A percentile compares a stretch with the other conserved stretches of the same genome.
Evolutionary conservation across 1,140 invertebrate genomes (phyloP).

Genomic region (Hetaerina americana): DNA sequence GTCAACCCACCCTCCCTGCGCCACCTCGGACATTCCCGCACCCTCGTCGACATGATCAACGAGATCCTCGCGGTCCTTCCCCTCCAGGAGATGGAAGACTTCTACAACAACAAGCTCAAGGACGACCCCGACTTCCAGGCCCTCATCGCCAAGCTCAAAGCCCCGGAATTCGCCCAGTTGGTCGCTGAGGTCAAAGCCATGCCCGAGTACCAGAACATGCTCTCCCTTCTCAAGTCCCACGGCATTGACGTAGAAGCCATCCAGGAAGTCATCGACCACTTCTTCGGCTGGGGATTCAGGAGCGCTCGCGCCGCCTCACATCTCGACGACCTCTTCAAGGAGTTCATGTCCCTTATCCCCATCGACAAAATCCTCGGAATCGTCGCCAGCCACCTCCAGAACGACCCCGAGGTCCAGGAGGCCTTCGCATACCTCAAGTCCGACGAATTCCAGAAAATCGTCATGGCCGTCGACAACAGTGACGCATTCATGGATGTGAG

Average conservation of each 20-base stretch:
- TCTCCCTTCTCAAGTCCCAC: conserved; percentile 15
- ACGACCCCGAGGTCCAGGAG: conserved; percentile 19
- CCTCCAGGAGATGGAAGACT: conserved; percentile 16
- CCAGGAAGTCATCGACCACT: conserved; percentile 10
- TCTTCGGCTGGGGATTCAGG: conserved; percentile 9
- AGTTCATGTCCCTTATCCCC: conserved; percentile 13
- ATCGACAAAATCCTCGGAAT: conserved; percentile 13
- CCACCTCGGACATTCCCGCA: background rate
- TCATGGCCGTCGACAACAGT: conserved; percentile 13
- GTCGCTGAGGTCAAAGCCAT: conserved; percentile 15
- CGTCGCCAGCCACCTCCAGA: conserved; percentile 16
- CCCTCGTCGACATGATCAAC: conserved; percentile 7
- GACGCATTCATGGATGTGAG: conserved; percentile 13
- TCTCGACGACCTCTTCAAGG: background rate
- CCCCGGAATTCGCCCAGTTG: conserved; percentile 14
- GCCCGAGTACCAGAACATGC: conserved; percentile 17
- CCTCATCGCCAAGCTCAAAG: conserved; percentile 15
- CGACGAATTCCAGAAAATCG: conserved; percentile 16
- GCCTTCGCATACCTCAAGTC: conserved; percentile 10
- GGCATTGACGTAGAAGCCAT: conserved; percentile 19
- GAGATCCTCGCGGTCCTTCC: conserved; percentile 21
- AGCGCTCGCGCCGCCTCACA: conserved; percentile 22
- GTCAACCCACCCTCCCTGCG: conserved; percentile 15
- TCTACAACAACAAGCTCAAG: conserved; percentile 20
- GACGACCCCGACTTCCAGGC: conserved; percentile 15